Conservation (phyloP, 2,888 invertebrate genomes). For the Dione vanillae region DNA sequence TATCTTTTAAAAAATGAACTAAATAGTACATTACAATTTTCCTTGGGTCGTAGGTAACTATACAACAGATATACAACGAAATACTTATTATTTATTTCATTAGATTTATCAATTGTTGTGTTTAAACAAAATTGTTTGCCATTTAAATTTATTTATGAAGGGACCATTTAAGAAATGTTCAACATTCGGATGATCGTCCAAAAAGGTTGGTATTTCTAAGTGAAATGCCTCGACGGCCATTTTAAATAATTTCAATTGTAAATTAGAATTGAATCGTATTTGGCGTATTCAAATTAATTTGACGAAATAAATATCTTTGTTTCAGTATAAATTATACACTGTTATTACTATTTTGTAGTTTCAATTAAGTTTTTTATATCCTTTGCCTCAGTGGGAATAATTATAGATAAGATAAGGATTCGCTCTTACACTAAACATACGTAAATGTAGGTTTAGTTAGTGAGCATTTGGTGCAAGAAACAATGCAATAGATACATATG, state of each 20-base stretch:
- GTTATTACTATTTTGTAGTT: background rate
- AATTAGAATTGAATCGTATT: too few species aligned
- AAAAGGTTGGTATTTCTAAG: constrained; percentile 25
- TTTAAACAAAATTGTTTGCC: constrained; percentile 9
- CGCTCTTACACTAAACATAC: too few species aligned
- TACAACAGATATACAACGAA: background rate
- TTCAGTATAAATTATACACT: background rate
- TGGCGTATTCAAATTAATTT: constrained; percentile 14
- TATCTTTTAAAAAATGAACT: too few species aligned
- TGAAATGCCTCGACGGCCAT: background rate
- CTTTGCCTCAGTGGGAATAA: too few species aligned
- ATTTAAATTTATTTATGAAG: constrained; percentile 26
- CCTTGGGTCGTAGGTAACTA: too few species aligned
- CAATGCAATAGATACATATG: too few species aligned
- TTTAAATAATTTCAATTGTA: constrained; percentile 28
- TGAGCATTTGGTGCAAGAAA: too few species aligned
- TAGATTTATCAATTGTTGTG: background rate
- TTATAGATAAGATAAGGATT: too few species aligned
- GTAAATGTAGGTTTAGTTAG: too few species aligned
- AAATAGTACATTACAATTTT: too few species aligned
- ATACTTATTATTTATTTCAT: background rate
- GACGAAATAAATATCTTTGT: background rate
- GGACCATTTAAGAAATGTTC: constrained; percentile 13
- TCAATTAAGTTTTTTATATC: too few species aligned
- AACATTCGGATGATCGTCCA: constrained; percentile 15